phyloP scores from a whole-genome alignment of 2,113 vertebrate genomes.

The Falcunculus frontatus region DNA sequence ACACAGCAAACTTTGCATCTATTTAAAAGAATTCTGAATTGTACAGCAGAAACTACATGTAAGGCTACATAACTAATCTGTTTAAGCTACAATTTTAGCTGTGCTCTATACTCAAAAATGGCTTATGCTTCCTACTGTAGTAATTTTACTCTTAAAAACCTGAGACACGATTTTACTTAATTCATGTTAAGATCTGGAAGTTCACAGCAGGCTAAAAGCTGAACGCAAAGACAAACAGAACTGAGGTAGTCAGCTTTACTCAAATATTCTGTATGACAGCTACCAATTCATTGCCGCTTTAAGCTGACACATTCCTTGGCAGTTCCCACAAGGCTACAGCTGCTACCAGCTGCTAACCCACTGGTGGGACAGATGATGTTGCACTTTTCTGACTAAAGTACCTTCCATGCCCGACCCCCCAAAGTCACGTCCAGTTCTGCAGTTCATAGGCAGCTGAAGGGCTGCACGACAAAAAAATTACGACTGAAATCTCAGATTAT shows the following conservation, averaged over 20 bases:
- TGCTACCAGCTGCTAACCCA: neutral
- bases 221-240: constrained; percentile 25
- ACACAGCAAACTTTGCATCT: neutral
- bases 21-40: neutral
- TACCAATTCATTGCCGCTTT: neutral
- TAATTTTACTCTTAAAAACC: constrained; percentile 57
- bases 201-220: constrained; percentile 10
- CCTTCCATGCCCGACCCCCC: neutral
- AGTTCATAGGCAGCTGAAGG: neutral
- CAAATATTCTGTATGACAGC: neutral
- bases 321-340: neutral
- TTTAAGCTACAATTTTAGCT: constrained; percentile 11
- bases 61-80: neutral
- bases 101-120: constrained; percentile 4
- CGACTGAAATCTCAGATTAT: constrained; percentile 3
- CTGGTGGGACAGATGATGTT: neutral
- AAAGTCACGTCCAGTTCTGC: neutral
- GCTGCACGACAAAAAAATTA: neutral
- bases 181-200: neutral
- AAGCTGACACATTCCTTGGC: neutral
- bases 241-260: constrained; percentile 59
- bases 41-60: neutral
- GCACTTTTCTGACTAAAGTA: neutral
- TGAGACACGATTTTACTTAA: constrained; percentile 34
- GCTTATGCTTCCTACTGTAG: constrained; percentile 51